Percentiles rank a stretch among this genome's conserved stretches.
Conservation (phyloP, 2,113 vertebrate species). For the Vanacampus margaritifer region DNA sequence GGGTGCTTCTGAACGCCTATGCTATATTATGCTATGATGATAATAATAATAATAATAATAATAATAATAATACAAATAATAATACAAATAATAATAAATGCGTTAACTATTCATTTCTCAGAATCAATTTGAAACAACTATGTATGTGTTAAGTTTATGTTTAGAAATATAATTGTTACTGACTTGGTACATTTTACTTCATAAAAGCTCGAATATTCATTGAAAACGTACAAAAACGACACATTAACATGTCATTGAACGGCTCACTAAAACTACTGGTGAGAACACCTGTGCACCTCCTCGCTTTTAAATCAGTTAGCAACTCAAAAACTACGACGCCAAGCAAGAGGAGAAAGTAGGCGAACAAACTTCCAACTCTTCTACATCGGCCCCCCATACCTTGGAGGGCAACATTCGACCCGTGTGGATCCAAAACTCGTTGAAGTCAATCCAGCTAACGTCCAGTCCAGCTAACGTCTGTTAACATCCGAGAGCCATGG, state of each 20-base stretch:
- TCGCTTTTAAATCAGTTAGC: not conserved
- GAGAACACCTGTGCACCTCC: constrained; percentile 30
- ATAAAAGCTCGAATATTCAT: not conserved
- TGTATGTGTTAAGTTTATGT: too few species aligned
- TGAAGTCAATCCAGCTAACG: constrained; percentile 14
- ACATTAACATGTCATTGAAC: not conserved
- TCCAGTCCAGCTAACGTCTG: constrained; percentile 36
- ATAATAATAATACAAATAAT: too few species aligned
- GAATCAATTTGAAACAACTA: too few species aligned
- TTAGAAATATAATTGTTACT: not conserved
- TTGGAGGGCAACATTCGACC: constrained; percentile 5
- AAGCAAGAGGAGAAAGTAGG: not conserved
- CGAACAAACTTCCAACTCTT: constrained; percentile 6
- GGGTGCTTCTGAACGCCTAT: not conserved
- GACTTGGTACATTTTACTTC: not conserved
- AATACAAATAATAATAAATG: too few species aligned
- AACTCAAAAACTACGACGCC: not conserved
- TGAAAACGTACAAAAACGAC: not conserved
- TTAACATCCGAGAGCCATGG: constrained; percentile 4
- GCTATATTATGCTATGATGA: too few species aligned
- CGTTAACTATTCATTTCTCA: too few species aligned
- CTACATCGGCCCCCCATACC: constrained; percentile 33
- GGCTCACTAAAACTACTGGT: not conserved
- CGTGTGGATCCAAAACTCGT: constrained; percentile 2
- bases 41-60: too few species aligned